Evolutionary conservation across 2,888 invertebrate genomes (phyloP).

Genomic region (Punctoribates punctum): DNA sequence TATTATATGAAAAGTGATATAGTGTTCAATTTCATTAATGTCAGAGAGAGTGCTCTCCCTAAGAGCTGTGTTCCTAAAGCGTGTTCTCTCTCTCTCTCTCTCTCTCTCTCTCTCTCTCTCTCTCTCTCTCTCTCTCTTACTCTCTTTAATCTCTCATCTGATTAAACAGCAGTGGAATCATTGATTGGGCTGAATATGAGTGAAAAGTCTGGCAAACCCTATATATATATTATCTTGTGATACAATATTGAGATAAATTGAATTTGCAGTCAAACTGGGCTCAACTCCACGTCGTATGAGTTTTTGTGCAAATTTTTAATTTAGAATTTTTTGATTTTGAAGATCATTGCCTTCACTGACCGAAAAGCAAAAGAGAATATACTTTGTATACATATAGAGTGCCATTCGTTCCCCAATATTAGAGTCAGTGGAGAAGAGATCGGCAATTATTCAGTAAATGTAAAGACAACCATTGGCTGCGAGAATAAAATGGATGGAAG

Average conservation of each 20-base stretch:
- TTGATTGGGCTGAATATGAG: constrained; percentile 21
- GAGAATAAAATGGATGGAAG: constrained; percentile 19
- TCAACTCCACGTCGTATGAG: background rate
- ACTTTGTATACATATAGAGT: background rate
- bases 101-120: too few relatives aligned
- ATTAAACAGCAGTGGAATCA: constrained; percentile 30
- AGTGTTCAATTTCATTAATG: constrained; percentile 3
- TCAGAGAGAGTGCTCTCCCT: background rate
- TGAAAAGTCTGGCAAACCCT: constrained; percentile 23
- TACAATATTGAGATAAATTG: constrained; percentile 26
- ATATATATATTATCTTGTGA: background rate
- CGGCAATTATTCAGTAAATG: constrained; percentile 29
- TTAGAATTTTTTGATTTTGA: constrained; percentile 1
- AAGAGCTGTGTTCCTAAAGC: too few relatives aligned
- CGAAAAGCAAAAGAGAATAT: background rate
- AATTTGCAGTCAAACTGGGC: background rate
- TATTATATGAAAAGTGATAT: background rate
- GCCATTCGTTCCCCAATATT: background rate
- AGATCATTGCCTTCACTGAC: constrained; percentile 10
- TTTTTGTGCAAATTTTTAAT: constrained; percentile 9
- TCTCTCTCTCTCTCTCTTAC: background rate
- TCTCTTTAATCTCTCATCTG: constrained; percentile 25
- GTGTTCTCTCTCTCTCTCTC: too few relatives aligned
- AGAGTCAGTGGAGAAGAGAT: constrained; percentile 28
- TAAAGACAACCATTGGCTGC: background rate